phyloP scores from a whole-genome alignment of 2,797 vertebrate genomes.

The Sphenopsis melanotis region DNA sequence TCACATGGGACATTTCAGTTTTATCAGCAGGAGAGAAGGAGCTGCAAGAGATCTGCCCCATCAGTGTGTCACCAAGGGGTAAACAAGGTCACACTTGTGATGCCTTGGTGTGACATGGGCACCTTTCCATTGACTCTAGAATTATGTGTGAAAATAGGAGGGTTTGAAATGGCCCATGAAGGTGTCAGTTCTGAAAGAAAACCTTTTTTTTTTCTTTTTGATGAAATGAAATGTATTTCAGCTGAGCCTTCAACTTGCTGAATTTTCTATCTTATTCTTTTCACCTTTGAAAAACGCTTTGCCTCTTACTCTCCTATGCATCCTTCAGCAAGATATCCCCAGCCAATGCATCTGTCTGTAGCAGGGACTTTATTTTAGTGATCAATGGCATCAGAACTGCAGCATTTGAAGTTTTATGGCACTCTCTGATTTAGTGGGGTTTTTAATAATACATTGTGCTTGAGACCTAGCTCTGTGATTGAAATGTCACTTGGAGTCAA shows the following conservation, averaged over 20 bases:
- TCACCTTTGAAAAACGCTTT: background rate
- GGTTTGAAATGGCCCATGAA: background rate
- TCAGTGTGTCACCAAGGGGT: background rate
- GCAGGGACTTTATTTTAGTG: background rate
- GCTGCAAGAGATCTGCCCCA: background rate
- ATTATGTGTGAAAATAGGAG: background rate
- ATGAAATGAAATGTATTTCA: background rate
- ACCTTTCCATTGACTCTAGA: background rate
- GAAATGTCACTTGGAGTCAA: conserved; percentile 19
- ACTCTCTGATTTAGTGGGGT: background rate
- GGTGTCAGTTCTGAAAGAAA: background rate
- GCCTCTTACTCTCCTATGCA: background rate
- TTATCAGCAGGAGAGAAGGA: background rate
- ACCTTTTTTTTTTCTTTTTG: background rate
- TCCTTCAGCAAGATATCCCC: background rate
- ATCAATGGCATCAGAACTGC: background rate
- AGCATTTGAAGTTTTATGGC: background rate
- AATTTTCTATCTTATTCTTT: background rate
- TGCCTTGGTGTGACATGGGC: background rate
- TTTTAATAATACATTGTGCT: background rate
- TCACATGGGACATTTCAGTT: background rate
- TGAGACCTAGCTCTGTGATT: background rate
- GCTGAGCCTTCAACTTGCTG: background rate
- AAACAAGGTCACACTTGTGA: background rate
- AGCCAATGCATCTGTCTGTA: background rate